Evolutionary conservation across 2,113 vertebrate species (phyloP).

Genomic region (Dendropsophus ebraccatus): DNA sequence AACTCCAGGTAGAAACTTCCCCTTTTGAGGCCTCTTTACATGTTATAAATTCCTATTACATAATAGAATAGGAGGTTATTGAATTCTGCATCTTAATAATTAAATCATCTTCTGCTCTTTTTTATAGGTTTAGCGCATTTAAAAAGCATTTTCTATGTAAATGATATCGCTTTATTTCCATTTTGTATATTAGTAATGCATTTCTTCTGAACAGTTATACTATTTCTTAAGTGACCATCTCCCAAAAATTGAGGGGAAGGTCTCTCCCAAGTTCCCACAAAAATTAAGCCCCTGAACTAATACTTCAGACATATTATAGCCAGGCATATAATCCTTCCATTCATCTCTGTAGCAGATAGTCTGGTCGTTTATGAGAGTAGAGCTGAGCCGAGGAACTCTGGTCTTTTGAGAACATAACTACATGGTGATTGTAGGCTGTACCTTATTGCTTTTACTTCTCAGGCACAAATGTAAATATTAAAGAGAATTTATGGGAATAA

Average conservation of each 20-base stretch:
- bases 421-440: not conserved
- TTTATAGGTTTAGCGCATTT: too few species aligned
- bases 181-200: not conserved
- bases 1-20: too few species aligned
- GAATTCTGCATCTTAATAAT: too few species aligned
- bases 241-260: not conserved
- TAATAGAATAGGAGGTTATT: too few species aligned
- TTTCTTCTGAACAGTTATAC: not conserved
- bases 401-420: not conserved
- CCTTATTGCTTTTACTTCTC: not conserved
- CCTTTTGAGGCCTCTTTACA: too few species aligned
- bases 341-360: not conserved
- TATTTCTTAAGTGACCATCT: not conserved
- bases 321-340: constrained; percentile 6
- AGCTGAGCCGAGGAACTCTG: not conserved
- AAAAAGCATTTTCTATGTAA: too few species aligned
- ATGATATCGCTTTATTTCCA: too few species aligned
- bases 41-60: too few species aligned
- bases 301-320: constrained; percentile 8
- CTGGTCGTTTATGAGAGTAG: not conserved
- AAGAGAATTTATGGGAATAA: not conserved
- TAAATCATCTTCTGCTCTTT: too few species aligned
- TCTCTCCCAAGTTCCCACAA: not conserved
- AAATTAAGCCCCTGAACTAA: constrained; percentile 14
- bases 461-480: not conserved